Evolutionary conservation across 1,140 invertebrate species (phyloP).

Genomic region (Drosophila takahashii): DNA sequence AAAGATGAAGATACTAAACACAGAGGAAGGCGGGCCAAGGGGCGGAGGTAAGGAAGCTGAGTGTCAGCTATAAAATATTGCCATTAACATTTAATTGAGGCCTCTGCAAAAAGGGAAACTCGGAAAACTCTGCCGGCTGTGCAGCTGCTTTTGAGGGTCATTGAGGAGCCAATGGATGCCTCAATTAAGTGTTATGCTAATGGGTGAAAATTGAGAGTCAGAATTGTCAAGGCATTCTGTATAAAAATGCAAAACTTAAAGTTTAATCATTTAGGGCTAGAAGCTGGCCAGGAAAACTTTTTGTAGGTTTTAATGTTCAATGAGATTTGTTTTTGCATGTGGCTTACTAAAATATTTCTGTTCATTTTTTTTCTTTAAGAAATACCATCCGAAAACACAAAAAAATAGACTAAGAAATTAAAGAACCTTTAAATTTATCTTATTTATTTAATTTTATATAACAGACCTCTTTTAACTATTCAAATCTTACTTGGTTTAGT

Average conservation of each 20-base stretch:
- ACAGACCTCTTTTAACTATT: no score
- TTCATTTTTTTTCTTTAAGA: no score
- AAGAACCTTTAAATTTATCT: no score
- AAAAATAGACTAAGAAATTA: no score
- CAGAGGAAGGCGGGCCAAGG: neutral
- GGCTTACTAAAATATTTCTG: no score
- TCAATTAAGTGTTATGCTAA: constrained; percentile 35
- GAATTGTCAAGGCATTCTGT: constrained; percentile 6
- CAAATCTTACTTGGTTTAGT: no score
- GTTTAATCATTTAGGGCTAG: neutral
- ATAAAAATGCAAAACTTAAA: neutral
- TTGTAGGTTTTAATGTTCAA: no score
- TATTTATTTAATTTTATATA: no score
- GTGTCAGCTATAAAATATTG: constrained; percentile 44
- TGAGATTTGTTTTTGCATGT: no score
- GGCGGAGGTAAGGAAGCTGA: neutral
- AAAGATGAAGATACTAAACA: constrained; percentile 39
- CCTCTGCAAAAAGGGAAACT: constrained; percentile 4
- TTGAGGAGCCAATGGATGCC: constrained; percentile 29
- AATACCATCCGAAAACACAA: no score
- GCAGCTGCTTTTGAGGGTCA: constrained; percentile 30
- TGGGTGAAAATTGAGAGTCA: constrained; percentile 6
- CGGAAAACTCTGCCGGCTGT: constrained; percentile 1
- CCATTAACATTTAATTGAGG: constrained; percentile 55
- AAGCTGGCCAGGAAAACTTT: neutral